Percentiles rank a stretch among this genome's conserved stretches.
Evolutionary conservation across 1,140 invertebrate species (phyloP).

Genomic region (Brachionus paranguensis): DNA sequence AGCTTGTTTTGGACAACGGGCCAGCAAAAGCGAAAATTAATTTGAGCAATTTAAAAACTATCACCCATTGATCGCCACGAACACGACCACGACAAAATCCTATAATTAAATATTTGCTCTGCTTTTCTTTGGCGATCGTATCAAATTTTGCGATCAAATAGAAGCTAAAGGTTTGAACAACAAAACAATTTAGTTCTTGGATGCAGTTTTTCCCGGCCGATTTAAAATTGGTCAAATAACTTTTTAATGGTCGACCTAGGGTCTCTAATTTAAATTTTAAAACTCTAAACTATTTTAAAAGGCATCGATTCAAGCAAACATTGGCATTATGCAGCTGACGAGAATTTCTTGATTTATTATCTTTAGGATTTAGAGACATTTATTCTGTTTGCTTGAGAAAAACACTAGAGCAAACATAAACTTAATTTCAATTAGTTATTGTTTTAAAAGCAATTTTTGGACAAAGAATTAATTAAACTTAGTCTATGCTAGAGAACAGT

Average conservation of each 20-base stretch:
- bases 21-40: background rate
- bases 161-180: background rate
- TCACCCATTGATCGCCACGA: background rate
- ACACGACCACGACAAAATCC: background rate
- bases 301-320: background rate
- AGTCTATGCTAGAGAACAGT: background rate
- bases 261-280: background rate
- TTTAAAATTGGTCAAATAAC: background rate
- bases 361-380: constrained; percentile 36
- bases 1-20: background rate
- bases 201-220: background rate
- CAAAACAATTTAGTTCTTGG: background rate
- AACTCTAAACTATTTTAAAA: background rate
- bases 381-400: constrained; percentile 31
- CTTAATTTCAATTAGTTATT: constrained; percentile 7
- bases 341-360: constrained; percentile 13
- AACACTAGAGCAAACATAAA: constrained; percentile 4
- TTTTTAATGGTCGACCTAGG: background rate
- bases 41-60: background rate
- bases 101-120: constrained; percentile 27
- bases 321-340: background rate
- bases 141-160: background rate
- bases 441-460: constrained; percentile 16
- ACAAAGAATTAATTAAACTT: constrained; percentile 36
- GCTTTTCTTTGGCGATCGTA: background rate